These are phyloP conservation scores for Augochlora pura DNA, from an alignment of 1,140 invertebrate species.

Conservation along the genomic window DNA sequence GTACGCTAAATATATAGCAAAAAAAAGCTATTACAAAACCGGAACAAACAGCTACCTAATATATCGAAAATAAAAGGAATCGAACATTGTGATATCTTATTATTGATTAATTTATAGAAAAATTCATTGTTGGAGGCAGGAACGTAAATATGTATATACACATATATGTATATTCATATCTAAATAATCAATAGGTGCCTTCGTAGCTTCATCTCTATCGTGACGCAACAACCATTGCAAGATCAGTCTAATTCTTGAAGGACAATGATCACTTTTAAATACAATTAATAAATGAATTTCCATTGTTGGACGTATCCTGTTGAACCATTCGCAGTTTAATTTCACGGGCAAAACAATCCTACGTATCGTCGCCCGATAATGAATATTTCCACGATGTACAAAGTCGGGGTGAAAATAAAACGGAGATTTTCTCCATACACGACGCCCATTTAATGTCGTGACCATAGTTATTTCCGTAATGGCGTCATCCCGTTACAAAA, in stretches of 20 bases:
- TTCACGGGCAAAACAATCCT: background rate
- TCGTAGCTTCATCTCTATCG: conserved; percentile 25
- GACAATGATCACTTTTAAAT: background rate
- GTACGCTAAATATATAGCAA: background rate
- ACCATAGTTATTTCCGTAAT: conserved; percentile 57
- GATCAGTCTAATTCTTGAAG: conserved; percentile 18
- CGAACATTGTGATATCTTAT: background rate
- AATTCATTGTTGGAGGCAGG: background rate
- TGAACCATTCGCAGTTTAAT: background rate
- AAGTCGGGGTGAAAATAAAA: conserved; percentile 18
- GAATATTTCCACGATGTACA: background rate
- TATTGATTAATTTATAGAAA: background rate
- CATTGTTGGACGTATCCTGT: background rate
- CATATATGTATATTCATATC: conserved; percentile 13
- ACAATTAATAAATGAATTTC: background rate
- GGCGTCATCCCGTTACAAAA: conserved; percentile 53
- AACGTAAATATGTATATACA: conserved; percentile 10
- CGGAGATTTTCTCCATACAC: conserved; percentile 46
- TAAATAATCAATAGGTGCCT: conserved; percentile 48
- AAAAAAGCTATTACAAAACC: background rate
- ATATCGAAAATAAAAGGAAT: background rate
- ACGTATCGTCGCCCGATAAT: background rate
- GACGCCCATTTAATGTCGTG: conserved; percentile 44
- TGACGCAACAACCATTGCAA: conserved; percentile 27
- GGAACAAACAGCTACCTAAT: background rate